These are phyloP conservation scores for Pseudorectes ferrugineus DNA, from an alignment of 2,113 vertebrate genomes.

Conservation along the genomic window DNA sequence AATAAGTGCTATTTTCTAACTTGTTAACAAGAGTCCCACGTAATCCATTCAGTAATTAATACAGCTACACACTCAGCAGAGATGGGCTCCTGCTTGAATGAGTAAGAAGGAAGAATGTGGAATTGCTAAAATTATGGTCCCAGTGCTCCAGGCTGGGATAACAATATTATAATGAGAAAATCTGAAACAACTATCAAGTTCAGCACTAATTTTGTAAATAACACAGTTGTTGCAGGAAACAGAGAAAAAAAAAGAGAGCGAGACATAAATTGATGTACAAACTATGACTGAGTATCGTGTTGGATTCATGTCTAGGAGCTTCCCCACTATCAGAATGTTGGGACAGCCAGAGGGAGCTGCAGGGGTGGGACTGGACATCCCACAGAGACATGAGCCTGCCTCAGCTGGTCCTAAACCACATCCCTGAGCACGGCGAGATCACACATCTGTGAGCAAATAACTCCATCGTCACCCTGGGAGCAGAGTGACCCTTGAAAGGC, in stretches of 20 bases:
- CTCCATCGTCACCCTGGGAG: not conserved
- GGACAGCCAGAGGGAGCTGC: not conserved
- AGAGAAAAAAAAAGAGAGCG: not conserved
- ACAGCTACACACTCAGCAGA: not conserved
- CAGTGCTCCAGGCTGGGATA: not conserved
- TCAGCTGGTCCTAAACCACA: not conserved
- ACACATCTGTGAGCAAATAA: fast-evolving
- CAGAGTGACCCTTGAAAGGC: not conserved
- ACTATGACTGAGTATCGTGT: fast-evolving
- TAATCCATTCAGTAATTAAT: not conserved
- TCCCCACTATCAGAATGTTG: fast-evolving
- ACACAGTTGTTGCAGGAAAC: not conserved
- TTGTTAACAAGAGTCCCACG: not conserved
- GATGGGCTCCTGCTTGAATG: not conserved
- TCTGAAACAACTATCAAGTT: not conserved
- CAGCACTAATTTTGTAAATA: not conserved
- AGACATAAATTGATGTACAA: fast-evolving
- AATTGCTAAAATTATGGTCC: not conserved
- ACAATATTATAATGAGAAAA: not conserved
- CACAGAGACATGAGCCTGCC: fast-evolving
- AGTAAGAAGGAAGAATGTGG: not conserved
- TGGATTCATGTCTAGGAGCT: not conserved
- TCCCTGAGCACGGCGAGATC: fast-evolving
- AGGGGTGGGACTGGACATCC: not conserved
- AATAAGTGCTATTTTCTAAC: not conserved